Conservation (phyloP, 2,888 invertebrate species). For the Xestia c-nigrum region DNA sequence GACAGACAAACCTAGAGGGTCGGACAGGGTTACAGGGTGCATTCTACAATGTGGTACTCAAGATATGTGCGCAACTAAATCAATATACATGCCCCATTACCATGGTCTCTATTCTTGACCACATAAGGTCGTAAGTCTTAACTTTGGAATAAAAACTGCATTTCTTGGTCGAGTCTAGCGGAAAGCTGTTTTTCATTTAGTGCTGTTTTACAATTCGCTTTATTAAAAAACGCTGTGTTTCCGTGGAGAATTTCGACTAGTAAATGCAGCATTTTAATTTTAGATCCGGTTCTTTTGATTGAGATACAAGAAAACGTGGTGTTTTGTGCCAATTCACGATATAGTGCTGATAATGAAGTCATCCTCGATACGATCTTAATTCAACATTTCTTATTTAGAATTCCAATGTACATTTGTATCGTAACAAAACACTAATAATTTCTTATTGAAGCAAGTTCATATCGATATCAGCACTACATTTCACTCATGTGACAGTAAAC, state of each 20-base stretch:
- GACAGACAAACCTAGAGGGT: constrained; percentile 67
- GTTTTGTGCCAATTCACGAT: constrained; percentile 48
- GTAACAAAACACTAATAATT: not conserved
- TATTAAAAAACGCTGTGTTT: constrained; percentile 25
- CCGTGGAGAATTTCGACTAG: constrained; percentile 35
- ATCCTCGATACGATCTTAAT: constrained; percentile 13
- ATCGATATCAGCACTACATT: constrained; percentile 46
- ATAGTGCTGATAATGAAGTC: constrained; percentile 49
- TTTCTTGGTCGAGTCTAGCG: constrained; percentile 47
- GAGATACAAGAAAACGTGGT: constrained; percentile 31
- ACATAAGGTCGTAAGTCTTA: constrained; percentile 24
- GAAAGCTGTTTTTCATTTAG: constrained; percentile 37
- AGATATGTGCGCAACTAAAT: constrained; percentile 79
- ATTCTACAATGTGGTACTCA: constrained; percentile 80
- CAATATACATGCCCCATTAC: constrained; percentile 79
- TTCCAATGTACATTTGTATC: not conserved
- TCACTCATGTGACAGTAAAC: constrained; percentile 52
- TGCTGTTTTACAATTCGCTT: constrained; percentile 26
- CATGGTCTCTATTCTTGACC: constrained; percentile 73
- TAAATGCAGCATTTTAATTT: constrained; percentile 50
- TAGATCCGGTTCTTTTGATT: constrained; percentile 28
- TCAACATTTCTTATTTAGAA: constrained; percentile 2
- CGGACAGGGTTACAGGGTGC: constrained; percentile 74
- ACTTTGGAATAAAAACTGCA: constrained; percentile 56
- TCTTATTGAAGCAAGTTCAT: constrained; percentile 17